phyloP scores from a whole-genome alignment of 2,113 vertebrate species.

The Rousettus leschenaultii region DNA sequence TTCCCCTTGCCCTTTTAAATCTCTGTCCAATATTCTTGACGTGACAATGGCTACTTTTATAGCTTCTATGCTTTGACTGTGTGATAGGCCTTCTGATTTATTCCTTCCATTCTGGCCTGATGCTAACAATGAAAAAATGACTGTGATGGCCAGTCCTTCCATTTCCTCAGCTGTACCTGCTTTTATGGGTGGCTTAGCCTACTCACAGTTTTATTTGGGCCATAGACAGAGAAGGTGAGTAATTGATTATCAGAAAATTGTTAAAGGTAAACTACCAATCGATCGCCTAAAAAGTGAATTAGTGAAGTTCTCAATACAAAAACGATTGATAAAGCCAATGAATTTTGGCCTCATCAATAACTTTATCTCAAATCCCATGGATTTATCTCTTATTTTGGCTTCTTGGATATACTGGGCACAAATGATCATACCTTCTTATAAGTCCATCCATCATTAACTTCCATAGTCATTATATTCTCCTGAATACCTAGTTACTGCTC shows the following conservation, averaged over 20 bases:
- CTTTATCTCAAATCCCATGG: background rate
- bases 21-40: background rate
- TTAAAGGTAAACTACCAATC: background rate
- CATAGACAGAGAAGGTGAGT: background rate
- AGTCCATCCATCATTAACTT: background rate
- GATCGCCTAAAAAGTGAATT: background rate
- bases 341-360: background rate
- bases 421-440: background rate
- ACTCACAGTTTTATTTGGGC: background rate
- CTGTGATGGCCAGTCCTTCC: background rate
- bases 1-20: background rate
- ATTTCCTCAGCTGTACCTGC: background rate
- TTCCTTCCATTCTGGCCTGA: conserved; percentile 1
- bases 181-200: background rate
- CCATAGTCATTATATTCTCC: background rate
- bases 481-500: background rate
- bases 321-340: background rate
- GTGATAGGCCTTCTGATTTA: background rate
- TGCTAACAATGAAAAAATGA: background rate
- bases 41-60: background rate
- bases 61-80: background rate
- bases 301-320: background rate
- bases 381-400: background rate
- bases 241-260: background rate
- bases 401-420: background rate